These are phyloP conservation scores for Berghia stephanieae DNA, from an alignment of 1,140 invertebrate genomes.

Conservation along the genomic window DNA sequence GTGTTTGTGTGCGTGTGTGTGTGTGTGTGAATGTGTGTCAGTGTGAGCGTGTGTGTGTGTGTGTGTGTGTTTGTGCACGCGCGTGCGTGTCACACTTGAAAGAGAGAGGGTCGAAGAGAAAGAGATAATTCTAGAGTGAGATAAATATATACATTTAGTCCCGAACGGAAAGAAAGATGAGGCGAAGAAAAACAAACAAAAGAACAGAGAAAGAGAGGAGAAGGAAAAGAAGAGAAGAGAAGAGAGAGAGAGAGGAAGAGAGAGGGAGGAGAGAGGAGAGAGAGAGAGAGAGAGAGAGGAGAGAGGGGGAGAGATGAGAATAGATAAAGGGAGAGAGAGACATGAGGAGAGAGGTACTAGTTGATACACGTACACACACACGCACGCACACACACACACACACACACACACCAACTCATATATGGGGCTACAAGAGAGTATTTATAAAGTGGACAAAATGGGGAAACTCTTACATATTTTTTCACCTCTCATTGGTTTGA, in stretches of 20 bases:
- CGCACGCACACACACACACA: neutral
- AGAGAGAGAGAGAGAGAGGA: neutral
- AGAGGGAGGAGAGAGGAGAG: neutral
- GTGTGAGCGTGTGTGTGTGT: slow-evolving; percentile 12
- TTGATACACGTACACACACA: neutral
- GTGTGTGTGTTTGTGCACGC: no score
- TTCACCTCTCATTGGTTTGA: neutral
- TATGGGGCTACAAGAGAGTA: neutral
- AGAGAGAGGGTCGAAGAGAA: neutral
- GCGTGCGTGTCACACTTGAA: neutral
- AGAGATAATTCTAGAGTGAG: slow-evolving; percentile 6
- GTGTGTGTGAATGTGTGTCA: slow-evolving; percentile 9
- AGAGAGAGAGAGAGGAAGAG: neutral
- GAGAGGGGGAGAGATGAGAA: neutral
- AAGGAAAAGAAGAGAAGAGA: neutral
- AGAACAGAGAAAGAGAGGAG: neutral
- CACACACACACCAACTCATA: neutral
- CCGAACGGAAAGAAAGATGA: slow-evolving; percentile 1
- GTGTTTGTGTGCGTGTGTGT: no score
- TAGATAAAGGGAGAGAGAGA: neutral
- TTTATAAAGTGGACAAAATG: neutral
- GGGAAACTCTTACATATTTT: neutral
- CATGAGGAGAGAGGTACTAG: neutral
- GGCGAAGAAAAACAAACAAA: neutral
- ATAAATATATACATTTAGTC: neutral